phyloP scores from a whole-genome alignment of 2,797 vertebrate genomes.

The Dryobates pubescens region DNA sequence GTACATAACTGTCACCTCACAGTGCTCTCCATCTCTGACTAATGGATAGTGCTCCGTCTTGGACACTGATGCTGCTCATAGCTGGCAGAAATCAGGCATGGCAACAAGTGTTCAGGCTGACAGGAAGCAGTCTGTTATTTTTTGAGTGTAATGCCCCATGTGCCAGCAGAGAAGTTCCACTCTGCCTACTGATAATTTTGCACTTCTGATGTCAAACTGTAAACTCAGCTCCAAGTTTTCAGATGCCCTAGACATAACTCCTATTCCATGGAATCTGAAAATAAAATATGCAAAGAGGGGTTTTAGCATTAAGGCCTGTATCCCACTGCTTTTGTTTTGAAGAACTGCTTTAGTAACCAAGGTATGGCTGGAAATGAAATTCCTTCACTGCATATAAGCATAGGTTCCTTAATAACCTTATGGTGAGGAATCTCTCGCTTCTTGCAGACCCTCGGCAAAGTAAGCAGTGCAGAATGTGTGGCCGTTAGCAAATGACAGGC shows the following conservation, averaged over 20 bases:
- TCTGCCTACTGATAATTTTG: neutral
- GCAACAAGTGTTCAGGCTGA: neutral
- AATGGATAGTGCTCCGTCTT: neutral
- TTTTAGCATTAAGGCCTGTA: neutral
- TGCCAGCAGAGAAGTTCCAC: neutral
- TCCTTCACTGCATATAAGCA: neutral
- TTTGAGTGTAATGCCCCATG: neutral
- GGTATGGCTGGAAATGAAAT: constrained; percentile 14
- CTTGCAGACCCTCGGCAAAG: neutral
- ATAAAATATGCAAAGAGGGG: neutral
- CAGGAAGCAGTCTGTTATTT: neutral
- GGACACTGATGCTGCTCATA: neutral
- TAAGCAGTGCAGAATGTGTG: neutral
- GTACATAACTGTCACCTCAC: neutral
- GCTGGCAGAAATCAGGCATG: neutral
- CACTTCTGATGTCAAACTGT: neutral
- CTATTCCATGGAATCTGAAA: neutral
- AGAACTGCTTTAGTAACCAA: neutral
- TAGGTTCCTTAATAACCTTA: neutral
- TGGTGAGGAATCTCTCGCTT: neutral
- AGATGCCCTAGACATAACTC: neutral
- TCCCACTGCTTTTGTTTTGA: neutral
- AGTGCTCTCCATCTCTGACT: neutral
- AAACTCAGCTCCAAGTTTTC: neutral
- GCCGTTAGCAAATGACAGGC: neutral